These are phyloP conservation scores for Antedon mediterranea DNA, from an alignment of 53 echinoderm and acorn worm species.

Conservation along the genomic window DNA sequence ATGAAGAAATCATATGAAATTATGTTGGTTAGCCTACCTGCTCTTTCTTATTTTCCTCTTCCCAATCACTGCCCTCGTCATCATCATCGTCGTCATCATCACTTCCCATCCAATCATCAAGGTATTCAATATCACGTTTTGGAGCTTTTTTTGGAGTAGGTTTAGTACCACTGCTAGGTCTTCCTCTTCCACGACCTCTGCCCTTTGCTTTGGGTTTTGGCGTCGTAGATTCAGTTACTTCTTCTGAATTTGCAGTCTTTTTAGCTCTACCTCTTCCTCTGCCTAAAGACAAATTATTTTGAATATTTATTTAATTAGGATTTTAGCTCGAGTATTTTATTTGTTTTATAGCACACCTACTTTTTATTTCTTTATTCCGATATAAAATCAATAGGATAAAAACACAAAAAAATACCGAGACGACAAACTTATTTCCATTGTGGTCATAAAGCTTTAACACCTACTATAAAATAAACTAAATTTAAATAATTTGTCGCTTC, in stretches of 20 bases:
- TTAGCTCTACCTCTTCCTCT: neutral
- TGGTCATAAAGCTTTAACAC: too few species aligned
- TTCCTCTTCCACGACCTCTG: conserved; percentile 13
- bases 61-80: conserved; percentile 81
- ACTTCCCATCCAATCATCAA: conserved; percentile 34
- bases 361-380: too few species aligned
- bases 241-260: neutral
- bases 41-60: conserved; percentile 19
- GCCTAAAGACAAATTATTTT: too few species aligned
- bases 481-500: too few species aligned
- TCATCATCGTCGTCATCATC: conserved; percentile 29
- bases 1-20: conserved; percentile 10
- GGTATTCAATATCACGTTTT: conserved; percentile 41
- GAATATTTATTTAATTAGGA: too few species aligned
- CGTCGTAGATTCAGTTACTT: neutral
- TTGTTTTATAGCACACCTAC: too few species aligned
- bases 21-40: neutral
- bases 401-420: too few species aligned
- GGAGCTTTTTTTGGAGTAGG: conserved; percentile 19
- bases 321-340: too few species aligned
- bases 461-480: too few species aligned
- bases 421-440: too few species aligned
- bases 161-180: conserved; percentile 5
- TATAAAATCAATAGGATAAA: too few species aligned
- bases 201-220: conserved; percentile 23